Percentiles rank a stretch among this genome's conserved stretches.
phyloP scores from a whole-genome alignment of 64 coral and sea anemone genomes.

The Actinia equina region DNA sequence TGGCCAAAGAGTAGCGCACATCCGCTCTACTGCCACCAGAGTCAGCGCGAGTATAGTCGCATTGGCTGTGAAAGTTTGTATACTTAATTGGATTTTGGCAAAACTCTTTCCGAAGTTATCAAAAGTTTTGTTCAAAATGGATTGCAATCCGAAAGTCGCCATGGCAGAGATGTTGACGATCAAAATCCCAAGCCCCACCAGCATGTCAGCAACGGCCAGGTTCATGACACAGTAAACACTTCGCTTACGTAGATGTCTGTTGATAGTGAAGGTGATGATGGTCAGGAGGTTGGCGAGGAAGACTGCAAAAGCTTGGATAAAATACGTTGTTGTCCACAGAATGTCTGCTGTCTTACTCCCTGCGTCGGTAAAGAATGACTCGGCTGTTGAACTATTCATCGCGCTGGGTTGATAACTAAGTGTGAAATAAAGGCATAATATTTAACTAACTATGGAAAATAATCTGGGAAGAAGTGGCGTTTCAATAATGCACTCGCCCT shows the following conservation, averaged over 20 bases:
- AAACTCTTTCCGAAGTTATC: background rate
- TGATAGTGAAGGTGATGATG: constrained; percentile 1
- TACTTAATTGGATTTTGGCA: background rate
- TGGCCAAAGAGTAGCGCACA: constrained; percentile 8
- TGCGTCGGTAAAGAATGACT: background rate
- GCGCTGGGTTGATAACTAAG: background rate
- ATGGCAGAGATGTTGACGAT: background rate
- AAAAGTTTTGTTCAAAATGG: background rate
- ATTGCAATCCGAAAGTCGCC: background rate
- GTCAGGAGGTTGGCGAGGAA: background rate
- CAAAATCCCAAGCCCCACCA: background rate
- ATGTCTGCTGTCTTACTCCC: background rate
- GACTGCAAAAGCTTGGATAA: background rate
- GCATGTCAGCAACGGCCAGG: background rate
- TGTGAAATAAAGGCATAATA: background rate
- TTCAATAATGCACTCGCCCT: no score
- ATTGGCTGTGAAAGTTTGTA: background rate
- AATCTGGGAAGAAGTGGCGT: no score
- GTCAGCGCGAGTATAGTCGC: background rate
- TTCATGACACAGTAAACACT: background rate
- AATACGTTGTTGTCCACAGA: background rate
- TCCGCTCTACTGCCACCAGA: constrained; percentile 2
- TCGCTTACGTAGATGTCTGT: background rate
- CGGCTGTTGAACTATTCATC: background rate
- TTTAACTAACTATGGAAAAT: background rate